A percentile compares a stretch with the other conserved stretches of the same genome.
Evolutionary conservation across 2,113 vertebrate species (phyloP).

Genomic region (Rhea pennata): DNA sequence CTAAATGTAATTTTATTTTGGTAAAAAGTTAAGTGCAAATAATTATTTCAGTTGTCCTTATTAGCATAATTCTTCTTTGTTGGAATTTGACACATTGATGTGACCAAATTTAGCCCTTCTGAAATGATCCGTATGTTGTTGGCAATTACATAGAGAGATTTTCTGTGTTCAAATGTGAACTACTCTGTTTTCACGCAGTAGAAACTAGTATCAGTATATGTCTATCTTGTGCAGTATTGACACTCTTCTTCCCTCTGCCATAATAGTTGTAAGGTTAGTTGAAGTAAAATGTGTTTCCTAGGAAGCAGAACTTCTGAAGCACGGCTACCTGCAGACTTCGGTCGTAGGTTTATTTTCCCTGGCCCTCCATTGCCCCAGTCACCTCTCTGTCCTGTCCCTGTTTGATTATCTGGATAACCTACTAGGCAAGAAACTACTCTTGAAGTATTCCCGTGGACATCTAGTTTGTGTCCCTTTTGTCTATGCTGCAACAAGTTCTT

Average conservation of each 20-base stretch:
- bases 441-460: background rate
- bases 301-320: background rate
- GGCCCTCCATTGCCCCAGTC: background rate
- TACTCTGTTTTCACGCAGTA: background rate
- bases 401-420: background rate
- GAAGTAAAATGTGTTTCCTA: background rate
- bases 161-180: background rate
- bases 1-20: background rate
- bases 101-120: background rate
- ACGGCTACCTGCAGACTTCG: background rate
- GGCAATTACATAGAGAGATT: background rate
- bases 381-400: background rate
- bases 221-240: background rate
- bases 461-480: background rate
- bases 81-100: background rate
- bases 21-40: background rate
- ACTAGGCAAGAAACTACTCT: background rate
- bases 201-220: background rate
- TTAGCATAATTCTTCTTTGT: background rate
- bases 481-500: background rate
- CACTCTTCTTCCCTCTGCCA: background rate
- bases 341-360: background rate
- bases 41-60: background rate
- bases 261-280: background rate
- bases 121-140: background rate